Conservation (phyloP, 2,797 vertebrate genomes). For the Discoglossus pictus region DNA sequence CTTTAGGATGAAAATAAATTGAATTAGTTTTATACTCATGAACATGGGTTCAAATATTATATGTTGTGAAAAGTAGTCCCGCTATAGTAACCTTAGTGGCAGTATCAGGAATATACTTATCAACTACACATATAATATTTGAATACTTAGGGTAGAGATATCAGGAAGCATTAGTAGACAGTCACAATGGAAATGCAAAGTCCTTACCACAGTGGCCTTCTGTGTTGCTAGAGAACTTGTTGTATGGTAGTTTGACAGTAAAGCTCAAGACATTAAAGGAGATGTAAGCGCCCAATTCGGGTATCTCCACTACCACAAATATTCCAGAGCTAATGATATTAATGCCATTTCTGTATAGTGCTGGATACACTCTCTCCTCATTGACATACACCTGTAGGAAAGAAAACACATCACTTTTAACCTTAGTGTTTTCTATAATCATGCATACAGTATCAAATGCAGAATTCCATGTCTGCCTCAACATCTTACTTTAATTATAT, state of each 20-base stretch:
- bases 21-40: too few relatives aligned
- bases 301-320: constrained; percentile 61
- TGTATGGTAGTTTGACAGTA: constrained; percentile 61
- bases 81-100: too few relatives aligned
- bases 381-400: constrained; percentile 62
- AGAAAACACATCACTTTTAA: background rate
- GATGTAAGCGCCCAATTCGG: constrained; percentile 58
- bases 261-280: constrained; percentile 64
- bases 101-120: too few relatives aligned
- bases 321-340: constrained; percentile 59
- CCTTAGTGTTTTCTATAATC: too few relatives aligned
- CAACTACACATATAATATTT: too few relatives aligned
- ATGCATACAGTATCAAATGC: too few relatives aligned
- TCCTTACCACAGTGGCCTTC: constrained; percentile 67
- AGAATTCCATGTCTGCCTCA: background rate
- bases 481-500: too few relatives aligned
- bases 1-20: constrained; percentile 46
- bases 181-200: background rate
- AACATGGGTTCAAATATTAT: too few relatives aligned
- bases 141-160: too few relatives aligned
- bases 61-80: too few relatives aligned
- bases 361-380: constrained; percentile 56
- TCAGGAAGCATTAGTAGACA: too few relatives aligned
- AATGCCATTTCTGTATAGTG: constrained; percentile 59
- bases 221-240: constrained; percentile 60